A percentile compares a stretch with the other conserved stretches of the same genome.
Evolutionary conservation across 2,113 vertebrate genomes (phyloP).

Genomic region (Serinus canaria): DNA sequence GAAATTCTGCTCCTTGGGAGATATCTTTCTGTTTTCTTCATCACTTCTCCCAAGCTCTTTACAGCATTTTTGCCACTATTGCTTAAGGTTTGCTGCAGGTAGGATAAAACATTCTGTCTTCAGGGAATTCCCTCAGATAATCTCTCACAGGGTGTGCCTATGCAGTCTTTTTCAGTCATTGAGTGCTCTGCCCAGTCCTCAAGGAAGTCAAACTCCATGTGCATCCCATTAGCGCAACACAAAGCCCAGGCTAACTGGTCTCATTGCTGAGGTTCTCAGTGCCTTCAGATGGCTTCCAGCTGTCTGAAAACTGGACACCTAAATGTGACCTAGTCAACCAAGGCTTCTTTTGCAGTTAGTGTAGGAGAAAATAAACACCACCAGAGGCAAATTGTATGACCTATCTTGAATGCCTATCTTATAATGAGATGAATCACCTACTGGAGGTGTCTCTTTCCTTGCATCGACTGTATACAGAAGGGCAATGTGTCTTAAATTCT

Average conservation of each 20-base stretch:
- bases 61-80: background rate
- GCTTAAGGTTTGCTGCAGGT: background rate
- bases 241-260: background rate
- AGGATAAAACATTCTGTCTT: background rate
- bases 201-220: background rate
- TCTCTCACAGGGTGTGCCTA: background rate
- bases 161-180: background rate
- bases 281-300: constrained; percentile 27
- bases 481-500: background rate
- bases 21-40: background rate
- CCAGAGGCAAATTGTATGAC: background rate
- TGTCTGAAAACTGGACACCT: background rate
- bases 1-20: background rate
- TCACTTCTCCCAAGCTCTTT: background rate
- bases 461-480: background rate
- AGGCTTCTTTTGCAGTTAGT: background rate
- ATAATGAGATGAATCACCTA: constrained; percentile 21
- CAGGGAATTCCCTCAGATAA: constrained; percentile 12
- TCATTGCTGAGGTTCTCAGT: background rate
- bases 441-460: constrained; percentile 21
- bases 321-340: background rate
- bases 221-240: background rate
- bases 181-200: background rate
- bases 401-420: constrained; percentile 38
- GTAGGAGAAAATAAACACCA: constrained; percentile 23